Evolutionary conservation across 2,113 vertebrate genomes (phyloP).

Genomic region (Rhabdornis inornatus): DNA sequence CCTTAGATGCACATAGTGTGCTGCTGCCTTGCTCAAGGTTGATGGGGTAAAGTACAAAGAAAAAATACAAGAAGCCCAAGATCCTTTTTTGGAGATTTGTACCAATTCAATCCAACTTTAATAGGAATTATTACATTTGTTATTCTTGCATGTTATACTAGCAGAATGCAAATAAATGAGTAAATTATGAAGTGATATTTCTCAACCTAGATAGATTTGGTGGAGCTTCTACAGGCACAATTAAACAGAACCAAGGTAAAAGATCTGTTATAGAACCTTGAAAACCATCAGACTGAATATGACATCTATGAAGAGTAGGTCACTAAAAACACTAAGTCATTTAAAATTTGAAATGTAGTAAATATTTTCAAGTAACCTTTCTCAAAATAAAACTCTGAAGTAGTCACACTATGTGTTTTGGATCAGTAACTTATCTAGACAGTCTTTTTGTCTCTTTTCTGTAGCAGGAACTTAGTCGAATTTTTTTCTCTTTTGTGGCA

Average conservation of each 20-base stretch:
- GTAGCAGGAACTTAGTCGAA: background rate
- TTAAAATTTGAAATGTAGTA: background rate
- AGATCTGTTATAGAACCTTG: background rate
- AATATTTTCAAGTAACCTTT: background rate
- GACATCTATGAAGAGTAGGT: background rate
- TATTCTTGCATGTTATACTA: background rate
- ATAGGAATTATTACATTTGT: background rate
- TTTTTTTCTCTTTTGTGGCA: background rate
- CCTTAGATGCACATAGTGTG: background rate
- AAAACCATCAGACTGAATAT: background rate
- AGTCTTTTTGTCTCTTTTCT: background rate
- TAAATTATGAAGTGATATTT: background rate
- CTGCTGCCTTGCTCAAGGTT: background rate
- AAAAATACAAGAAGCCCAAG: too few relatives aligned
- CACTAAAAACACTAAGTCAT: background rate
- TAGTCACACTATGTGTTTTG: background rate
- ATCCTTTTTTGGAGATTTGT: background rate
- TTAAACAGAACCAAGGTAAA: background rate
- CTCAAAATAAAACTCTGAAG: background rate
- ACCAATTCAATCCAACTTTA: background rate
- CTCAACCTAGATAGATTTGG: background rate
- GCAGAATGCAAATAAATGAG: background rate
- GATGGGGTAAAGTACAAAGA: background rate
- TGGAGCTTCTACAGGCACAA: background rate
- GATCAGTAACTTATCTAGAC: background rate